Evolutionary conservation across 2,888 invertebrate species (phyloP).

Genomic region (Sphaeridia pumilis): DNA sequence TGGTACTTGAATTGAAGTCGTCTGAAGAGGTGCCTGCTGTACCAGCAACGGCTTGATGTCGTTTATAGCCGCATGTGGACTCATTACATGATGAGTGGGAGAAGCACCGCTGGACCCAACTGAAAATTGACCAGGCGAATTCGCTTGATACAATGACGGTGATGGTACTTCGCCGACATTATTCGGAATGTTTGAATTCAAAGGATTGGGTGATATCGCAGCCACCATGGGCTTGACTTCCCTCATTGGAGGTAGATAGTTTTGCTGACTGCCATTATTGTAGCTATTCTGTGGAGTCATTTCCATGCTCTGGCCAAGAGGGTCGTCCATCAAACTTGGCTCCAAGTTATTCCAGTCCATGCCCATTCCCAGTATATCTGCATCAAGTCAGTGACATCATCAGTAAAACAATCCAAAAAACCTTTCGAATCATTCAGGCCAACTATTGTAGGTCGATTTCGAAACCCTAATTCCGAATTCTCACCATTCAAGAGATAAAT

Average conservation of each 20-base stretch:
- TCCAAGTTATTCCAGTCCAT: conserved; percentile 28
- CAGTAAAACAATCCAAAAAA: background rate
- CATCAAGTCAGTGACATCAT: background rate
- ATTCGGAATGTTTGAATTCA: no score
- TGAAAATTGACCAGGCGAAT: background rate
- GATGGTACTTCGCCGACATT: background rate
- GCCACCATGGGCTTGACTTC: conserved; percentile 4
- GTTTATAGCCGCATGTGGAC: no score
- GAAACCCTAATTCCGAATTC: background rate
- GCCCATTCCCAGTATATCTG: conserved; percentile 26
- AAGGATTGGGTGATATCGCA: background rate
- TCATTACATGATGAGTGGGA: background rate
- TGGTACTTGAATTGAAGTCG: conserved; percentile 1
- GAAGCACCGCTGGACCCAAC: background rate
- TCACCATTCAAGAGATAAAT: conserved; percentile 29
- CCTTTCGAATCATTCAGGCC: no score
- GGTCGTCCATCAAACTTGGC: conserved; percentile 17
- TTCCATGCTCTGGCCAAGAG: background rate
- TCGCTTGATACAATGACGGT: background rate
- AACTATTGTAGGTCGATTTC: no score
- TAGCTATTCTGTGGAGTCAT: background rate
- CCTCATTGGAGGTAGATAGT: background rate
- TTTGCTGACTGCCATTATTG: no score
- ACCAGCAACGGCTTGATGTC: conserved; percentile 11
- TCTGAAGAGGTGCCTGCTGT: conserved; percentile 4